These are phyloP conservation scores for Lepidothrix coronata DNA, from an alignment of 2,113 vertebrate genomes.

Conservation along the genomic window DNA sequence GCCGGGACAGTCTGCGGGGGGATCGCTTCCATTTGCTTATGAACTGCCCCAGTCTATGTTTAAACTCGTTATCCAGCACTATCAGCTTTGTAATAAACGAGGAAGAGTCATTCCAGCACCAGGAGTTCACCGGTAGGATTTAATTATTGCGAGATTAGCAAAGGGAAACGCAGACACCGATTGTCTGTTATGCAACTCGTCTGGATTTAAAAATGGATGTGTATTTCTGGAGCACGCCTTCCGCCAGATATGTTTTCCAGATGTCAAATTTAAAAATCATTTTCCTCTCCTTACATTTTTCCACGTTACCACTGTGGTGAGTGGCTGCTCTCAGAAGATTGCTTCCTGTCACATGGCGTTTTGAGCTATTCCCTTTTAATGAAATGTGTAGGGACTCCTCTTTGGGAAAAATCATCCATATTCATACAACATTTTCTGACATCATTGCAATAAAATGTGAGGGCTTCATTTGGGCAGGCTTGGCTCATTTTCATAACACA, in stretches of 20 bases:
- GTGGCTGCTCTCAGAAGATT: conserved; percentile 46
- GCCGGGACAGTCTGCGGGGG: background rate
- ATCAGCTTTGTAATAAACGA: background rate
- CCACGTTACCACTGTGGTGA: conserved; percentile 1
- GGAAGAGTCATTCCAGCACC: background rate
- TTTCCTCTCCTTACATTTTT: conserved; percentile 54
- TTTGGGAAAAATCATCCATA: background rate
- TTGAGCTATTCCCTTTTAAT: conserved; percentile 26
- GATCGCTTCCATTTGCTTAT: background rate
- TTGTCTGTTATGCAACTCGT: conserved; percentile 50
- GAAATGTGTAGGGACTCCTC: conserved; percentile 28
- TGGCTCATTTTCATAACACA: background rate
- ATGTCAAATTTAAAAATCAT: conserved; percentile 57
- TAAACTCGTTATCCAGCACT: background rate
- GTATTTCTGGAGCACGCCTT: conserved; percentile 18
- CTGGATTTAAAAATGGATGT: conserved; percentile 39
- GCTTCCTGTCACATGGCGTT: conserved; percentile 36
- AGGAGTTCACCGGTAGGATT: background rate
- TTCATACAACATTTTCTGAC: background rate
- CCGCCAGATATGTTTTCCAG: conserved; percentile 58
- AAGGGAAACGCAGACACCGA: conserved; percentile 32
- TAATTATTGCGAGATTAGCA: conserved; percentile 38
- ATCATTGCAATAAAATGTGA: conserved; percentile 5
- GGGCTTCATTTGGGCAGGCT: conserved; percentile 4
- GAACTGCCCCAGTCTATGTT: background rate